phyloP scores from a whole-genome alignment of 2,888 invertebrate species.

The Carabus problematicus region DNA sequence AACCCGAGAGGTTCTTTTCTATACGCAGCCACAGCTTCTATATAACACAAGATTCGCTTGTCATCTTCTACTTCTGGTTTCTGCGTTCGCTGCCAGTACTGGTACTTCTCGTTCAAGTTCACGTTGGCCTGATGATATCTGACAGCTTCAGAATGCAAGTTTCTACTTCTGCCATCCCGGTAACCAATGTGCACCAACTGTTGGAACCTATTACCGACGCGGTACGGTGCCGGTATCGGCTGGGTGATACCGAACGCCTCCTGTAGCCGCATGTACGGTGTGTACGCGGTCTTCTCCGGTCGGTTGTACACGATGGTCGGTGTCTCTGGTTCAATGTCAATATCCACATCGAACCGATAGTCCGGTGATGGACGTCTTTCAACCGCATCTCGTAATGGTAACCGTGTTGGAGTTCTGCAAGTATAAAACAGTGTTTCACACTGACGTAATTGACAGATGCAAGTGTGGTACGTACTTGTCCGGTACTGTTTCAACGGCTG shows the following conservation, averaged over 20 bases:
- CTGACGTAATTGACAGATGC: no score
- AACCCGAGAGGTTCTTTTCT: constrained; percentile 72
- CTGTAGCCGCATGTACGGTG: constrained; percentile 50
- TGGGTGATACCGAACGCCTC: constrained; percentile 45
- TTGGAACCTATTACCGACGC: constrained; percentile 52
- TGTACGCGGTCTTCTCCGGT: constrained; percentile 45
- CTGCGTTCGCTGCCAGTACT: neutral
- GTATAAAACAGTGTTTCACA: constrained; percentile 41
- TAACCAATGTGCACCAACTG: constrained; percentile 47
- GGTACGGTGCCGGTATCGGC: constrained; percentile 49
- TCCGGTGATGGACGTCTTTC: constrained; percentile 65
- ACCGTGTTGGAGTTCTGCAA: constrained; percentile 61
- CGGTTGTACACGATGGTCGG: constrained; percentile 21
- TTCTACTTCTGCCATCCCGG: constrained; percentile 3
- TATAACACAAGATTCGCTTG: constrained; percentile 70
- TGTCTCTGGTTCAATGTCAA: constrained; percentile 44
- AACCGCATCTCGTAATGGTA: constrained; percentile 75
- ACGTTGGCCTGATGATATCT: neutral
- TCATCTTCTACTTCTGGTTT: constrained; percentile 28
- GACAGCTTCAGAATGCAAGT: neutral
- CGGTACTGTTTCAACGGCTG: constrained; percentile 79
- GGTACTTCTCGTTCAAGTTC: constrained; percentile 36
- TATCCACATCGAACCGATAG: constrained; percentile 49
- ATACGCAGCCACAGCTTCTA: constrained; percentile 73
- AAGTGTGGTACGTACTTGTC: constrained; percentile 54